Base-by-base conservation (phyloP, 2,888 invertebrate genomes). In the Masnerella sp. region DNA sequence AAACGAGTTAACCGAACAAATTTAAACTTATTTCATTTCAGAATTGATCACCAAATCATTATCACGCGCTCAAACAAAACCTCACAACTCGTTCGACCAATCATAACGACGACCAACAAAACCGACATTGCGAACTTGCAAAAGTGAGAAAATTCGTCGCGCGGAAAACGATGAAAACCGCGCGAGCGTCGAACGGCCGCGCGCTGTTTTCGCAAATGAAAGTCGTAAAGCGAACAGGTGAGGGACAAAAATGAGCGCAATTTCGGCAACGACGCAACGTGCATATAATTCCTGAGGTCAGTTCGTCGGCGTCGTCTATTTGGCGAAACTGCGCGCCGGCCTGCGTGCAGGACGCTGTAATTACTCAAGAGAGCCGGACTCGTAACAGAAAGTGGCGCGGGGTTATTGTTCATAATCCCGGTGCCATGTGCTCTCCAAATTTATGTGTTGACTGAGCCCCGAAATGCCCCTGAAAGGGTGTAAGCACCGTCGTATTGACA, bases 351-450 rank as follows among this genome's bases (percentile, higher is more conserved):
- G 78, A 75, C 70, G 77, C 69, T 77, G 84, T 84, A 84, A 85
- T 85, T 84, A 84, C 84, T 74, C 77, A 80, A 78, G 78, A 73
- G 64, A 78, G 77, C 78, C 79, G 78, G 77, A 74, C 72, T 78
- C 76, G 80, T 77, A 80, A 79, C 75, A 74, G 51, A 72, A 73
- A 61, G 62, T 68, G 68, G 74, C 72, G 61, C 67, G 64, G 79
- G 82, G 82, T 84, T 85, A 85, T 84, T 85, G 84, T 84, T 85
- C 83, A 83, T 85, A 84, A 84, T 83, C 82, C 78, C 70, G 77
- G 81, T 79, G 80, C 84, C 85, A 84, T 84, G 82, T 85, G 84
- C 76, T 81, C 75, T 73, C 76, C 74, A 79, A 84, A 84, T 84
- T 84, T 84, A 85, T 85, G 84, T 81, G 79, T 79, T 78, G 78